Evolutionary conservation across 2,113 vertebrate genomes (phyloP).

Genomic region (Megaceryle maxima): DNA sequence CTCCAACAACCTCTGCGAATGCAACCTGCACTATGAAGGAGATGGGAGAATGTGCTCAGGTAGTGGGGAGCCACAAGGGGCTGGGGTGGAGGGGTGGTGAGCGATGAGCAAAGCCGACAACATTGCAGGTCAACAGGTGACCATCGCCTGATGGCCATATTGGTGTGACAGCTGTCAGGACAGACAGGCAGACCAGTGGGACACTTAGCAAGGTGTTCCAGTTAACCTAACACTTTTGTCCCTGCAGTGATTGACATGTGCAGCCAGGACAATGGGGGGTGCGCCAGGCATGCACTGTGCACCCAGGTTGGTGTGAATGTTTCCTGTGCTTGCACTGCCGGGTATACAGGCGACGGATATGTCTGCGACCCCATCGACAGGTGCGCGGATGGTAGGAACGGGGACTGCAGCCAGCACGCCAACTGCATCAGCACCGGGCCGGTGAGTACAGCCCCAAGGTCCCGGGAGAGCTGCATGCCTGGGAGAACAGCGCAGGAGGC

Average conservation of each 20-base stretch:
- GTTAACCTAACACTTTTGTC: not conserved
- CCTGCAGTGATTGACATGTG: conserved; percentile 47
- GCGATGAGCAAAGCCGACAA: rapidly evolving
- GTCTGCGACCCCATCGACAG: conserved; percentile 51
- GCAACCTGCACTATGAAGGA: conserved; percentile 84
- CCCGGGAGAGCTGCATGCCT: rapidly evolving
- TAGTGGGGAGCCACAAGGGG: not conserved
- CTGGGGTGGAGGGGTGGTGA: not conserved
- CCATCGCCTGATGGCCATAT: not conserved
- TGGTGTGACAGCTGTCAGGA: not conserved
- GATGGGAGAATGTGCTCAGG: conserved; percentile 86
- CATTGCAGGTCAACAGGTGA: not conserved
- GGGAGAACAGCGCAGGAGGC: not conserved
- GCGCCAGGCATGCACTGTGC: conserved; percentile 9
- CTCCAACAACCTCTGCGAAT: conserved; percentile 79
- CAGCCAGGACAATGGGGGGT: conserved; percentile 48
- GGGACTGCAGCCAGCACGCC: conserved; percentile 58
- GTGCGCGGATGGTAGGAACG: conserved; percentile 4
- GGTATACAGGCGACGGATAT: not conserved
- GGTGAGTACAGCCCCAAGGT: not conserved
- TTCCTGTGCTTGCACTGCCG: not conserved
- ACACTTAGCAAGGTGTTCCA: not conserved
- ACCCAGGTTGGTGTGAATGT: not conserved
- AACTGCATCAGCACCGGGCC: conserved; percentile 57
- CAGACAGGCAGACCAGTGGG: not conserved